Evolutionary conservation across 2,888 invertebrate species (phyloP), one percentile per base, ranked within the genome.

Genomic region (Pammene aurita): DNA sequence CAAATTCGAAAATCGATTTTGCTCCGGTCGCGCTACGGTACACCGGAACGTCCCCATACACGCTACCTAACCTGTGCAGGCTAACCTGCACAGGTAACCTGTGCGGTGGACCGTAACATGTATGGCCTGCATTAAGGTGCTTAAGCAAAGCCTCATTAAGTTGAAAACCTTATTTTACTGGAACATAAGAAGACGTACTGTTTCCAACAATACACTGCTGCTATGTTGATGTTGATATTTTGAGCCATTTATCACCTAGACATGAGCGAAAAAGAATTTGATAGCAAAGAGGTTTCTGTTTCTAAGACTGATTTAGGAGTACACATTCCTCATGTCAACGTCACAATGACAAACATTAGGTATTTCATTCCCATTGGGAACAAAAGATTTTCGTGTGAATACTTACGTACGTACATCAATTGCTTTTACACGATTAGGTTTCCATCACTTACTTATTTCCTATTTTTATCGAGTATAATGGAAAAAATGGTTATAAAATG

Each of bases 191-290:
- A 42, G 11, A 11, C 1, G 2, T 67, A 67, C 63, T 67, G 67
- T 67, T 42, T 7, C 7, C 7, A 10, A 34, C 0, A 7, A 16
- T 38, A 7, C 11, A 58, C 63, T 52, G 52, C 11, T 35, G 38
- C 7, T 35, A n/a, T n/a, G 56, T 57, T 58, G 2, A 14, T 60
- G 60, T 54, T 64, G 68, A 69, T 69, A 60, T 64, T 63, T 64
- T 69, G 58, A 46, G 38, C 54, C 52, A 69, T 69, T 64, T 60
- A 46, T 58, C 54, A 52, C 26, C 38, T n/a, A 41, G 46, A 50
- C 63, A 56, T 56, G 55, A 67, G 35, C 46, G 64, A 9, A 60
- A 69, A 69, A 58, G 68, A 69, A 64, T 64, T 64, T 48, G 26
- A 63, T 52, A 35, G 55, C 42, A 67, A 50, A 69, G 44, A 57